Conservation (phyloP, 1,140 invertebrate species). For the Eriosoma lanigerum region DNA sequence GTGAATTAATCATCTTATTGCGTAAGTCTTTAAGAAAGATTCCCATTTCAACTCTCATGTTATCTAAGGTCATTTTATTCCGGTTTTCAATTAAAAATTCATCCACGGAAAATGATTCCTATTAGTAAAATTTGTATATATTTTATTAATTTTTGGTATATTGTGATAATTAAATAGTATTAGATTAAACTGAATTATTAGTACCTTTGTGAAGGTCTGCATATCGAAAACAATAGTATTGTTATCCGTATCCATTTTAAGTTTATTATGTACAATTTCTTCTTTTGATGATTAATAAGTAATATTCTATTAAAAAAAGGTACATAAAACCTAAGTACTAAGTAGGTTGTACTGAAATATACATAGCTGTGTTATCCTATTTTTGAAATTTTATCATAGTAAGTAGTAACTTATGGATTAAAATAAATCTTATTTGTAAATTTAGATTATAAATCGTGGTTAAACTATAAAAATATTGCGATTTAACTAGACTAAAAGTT, state of each 20-base stretch:
- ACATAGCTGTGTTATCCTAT: no score
- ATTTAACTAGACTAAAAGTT: no score
- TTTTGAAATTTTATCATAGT: no score
- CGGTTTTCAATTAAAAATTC: constrained; percentile 47
- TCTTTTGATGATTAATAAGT: not conserved
- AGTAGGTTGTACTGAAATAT: no score
- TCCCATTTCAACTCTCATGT: constrained; percentile 45
- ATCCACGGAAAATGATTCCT: constrained; percentile 46
- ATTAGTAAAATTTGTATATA: not conserved
- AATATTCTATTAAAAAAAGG: no score
- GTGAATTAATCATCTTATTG: constrained; percentile 42
- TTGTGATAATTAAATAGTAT: not conserved
- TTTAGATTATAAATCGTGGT: no score
- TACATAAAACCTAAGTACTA: no score
- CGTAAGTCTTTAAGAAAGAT: constrained; percentile 43
- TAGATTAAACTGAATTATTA: no score
- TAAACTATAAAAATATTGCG: no score
- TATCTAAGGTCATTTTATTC: constrained; percentile 50
- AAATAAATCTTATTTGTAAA: no score
- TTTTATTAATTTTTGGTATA: not conserved
- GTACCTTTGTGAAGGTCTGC: constrained; percentile 40
- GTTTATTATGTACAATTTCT: not conserved
- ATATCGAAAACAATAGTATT: constrained; percentile 9
- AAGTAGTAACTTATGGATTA: no score
- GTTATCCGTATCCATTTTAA: constrained; percentile 20